Base-by-base conservation (phyloP, 2,113 vertebrate genomes). In the Petroica traversi region DNA sequence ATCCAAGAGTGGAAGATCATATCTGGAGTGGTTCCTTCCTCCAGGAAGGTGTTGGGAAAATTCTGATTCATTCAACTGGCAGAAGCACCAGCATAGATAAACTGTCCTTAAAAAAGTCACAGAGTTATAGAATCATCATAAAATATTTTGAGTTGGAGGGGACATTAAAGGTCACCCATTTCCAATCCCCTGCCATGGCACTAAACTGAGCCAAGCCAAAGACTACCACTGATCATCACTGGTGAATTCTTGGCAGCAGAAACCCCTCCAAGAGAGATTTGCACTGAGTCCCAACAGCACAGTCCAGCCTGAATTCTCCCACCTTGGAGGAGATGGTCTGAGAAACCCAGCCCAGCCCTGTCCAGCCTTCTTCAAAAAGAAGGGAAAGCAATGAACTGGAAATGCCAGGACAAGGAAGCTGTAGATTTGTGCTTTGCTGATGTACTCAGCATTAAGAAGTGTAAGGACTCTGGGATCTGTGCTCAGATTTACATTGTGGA, bases 141-240 rank as follows among this genome's bases (percentile, higher is more conserved):
- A 7, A 36, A 23, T 45, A 1, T 19, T 59, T 36, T 12, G 33
- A 20, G 22, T 31, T 59, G 38, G 26, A 68, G 43, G 22, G 22
- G 38, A 33, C 26, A 23, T 51, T 26, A 36, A 67, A 51, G 26
- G 14, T 36, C 62, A 67, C 22, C 22, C 52, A 76, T 2, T 33
- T 31, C 62, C 33, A 51, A 19, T 33, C 36, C 22, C 28, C 22
- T 51, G 26, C 62, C 15, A 19, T 1, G 16, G 14, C 29, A 36
- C 14, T 43, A 24, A 86, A 51, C n/a, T 48, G 26, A 64, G 8
- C 6, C 54, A 75, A 49, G 40, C 6, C n/a, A 40, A 4, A 28
- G 22, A 14, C 38, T n/a, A 4, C 3, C 4, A 7, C 15, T 2
- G 4, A 19, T 45, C 43, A 9, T 19, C 66, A 16, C 0, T 62